Evolutionary conservation across 2,888 invertebrate genomes (phyloP).

Genomic region (Eucera pruinosa): DNA sequence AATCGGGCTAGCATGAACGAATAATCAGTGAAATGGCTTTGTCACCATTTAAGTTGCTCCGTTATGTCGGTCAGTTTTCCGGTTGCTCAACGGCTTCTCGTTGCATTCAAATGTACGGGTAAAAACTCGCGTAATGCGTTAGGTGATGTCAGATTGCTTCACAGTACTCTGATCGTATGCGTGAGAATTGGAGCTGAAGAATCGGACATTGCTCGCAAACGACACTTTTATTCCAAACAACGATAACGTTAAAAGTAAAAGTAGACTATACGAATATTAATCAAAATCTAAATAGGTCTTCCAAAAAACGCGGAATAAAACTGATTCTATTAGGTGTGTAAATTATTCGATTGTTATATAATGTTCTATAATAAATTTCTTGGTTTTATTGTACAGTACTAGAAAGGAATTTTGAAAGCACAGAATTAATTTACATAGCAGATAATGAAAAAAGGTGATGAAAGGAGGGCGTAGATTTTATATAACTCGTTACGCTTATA

Average conservation of each 20-base stretch:
- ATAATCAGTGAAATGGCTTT: conserved; percentile 39
- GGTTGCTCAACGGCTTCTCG: conserved; percentile 52
- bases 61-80: conserved; percentile 51
- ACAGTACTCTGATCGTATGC: not conserved
- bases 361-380: too few species aligned
- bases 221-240: too few species aligned
- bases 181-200: conserved; percentile 3
- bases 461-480: not conserved
- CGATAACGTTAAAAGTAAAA: too few species aligned
- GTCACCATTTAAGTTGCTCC: conserved; percentile 41
- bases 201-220: too few species aligned
- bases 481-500: not conserved
- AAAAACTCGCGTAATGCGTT: conserved; percentile 18
- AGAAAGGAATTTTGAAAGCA: too few species aligned
- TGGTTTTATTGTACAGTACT: too few species aligned
- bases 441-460: not conserved
- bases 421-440: too few species aligned
- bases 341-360: too few species aligned
- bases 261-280: too few species aligned
- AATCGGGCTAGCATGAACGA: conserved; percentile 36
- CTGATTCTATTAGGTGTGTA: too few species aligned
- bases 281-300: too few species aligned
- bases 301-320: too few species aligned
- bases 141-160: conserved; percentile 23
- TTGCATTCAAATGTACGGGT: conserved; percentile 33